These are phyloP conservation scores for Pristis pectinata DNA, from an alignment of 2,797 vertebrate species.

Conservation along the genomic window DNA sequence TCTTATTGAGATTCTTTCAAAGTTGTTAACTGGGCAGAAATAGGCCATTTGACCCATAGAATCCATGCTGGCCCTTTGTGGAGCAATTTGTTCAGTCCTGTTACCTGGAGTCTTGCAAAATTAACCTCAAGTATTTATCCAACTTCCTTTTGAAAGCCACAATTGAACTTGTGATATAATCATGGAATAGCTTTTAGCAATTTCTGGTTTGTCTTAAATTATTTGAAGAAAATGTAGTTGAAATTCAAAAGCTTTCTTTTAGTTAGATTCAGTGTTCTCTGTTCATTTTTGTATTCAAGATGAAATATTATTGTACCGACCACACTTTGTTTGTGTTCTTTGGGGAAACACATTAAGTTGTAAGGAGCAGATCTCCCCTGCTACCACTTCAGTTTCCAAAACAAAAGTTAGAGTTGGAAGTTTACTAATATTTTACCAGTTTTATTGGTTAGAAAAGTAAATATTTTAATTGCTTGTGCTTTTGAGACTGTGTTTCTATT, in stretches of 20 bases:
- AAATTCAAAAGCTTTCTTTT: background rate
- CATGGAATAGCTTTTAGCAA: background rate
- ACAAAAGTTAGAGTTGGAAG: background rate
- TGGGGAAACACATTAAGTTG: background rate
- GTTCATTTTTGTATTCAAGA: no score
- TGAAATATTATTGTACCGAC: no score
- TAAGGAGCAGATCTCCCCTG: background rate
- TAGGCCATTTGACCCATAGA: no score
- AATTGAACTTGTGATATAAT: no score
- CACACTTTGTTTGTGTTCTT: background rate
- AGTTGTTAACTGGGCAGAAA: no score
- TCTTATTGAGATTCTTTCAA: no score
- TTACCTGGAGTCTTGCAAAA: no score
- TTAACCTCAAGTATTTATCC: no score
- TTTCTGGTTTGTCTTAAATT: background rate
- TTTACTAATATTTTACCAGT: background rate
- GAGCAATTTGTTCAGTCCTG: no score
- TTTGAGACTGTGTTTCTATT: background rate
- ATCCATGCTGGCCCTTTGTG: no score
- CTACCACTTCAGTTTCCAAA: background rate
- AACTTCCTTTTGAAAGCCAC: no score
- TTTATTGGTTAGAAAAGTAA: background rate
- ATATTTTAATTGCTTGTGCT: background rate
- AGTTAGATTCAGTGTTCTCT: background rate
- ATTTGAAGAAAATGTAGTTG: background rate